phyloP scores from a whole-genome alignment of 2,888 invertebrate species.

The Dexiosoma caninum region DNA sequence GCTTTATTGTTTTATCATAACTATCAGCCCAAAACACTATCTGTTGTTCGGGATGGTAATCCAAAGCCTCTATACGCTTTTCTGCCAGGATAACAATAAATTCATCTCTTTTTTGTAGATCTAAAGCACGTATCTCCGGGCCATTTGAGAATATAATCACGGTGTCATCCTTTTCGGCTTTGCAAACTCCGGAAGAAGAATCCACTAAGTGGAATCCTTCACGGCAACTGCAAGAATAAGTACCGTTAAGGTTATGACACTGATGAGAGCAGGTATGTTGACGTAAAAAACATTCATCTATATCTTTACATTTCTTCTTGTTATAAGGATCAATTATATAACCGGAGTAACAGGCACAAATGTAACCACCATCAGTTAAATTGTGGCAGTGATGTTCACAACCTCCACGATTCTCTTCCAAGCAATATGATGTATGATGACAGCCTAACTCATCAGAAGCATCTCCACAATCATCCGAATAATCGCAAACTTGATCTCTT shows the following conservation, averaged over 20 bases:
- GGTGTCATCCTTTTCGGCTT: slow-evolving; percentile 83
- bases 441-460: slow-evolving; percentile 94
- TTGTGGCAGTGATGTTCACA: slow-evolving; percentile 95
- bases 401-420: slow-evolving; percentile 83
- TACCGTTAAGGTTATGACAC: slow-evolving; percentile 94
- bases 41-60: slow-evolving; percentile 89
- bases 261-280: slow-evolving; percentile 94
- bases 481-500: slow-evolving; percentile 89
- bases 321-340: slow-evolving; percentile 89
- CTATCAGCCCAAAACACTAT: slow-evolving; percentile 98
- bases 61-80: slow-evolving; percentile 93
- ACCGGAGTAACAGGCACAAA: slow-evolving; percentile 93
- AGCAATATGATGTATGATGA: slow-evolving; percentile 83
- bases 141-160: slow-evolving; percentile 88
- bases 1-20: slow-evolving; percentile 91
- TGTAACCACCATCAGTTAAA: slow-evolving; percentile 89
- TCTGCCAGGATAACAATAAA: slow-evolving; percentile 89
- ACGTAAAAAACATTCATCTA: slow-evolving; percentile 92
- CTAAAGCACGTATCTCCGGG: slow-evolving; percentile 89
- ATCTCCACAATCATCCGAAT: slow-evolving; percentile 94
- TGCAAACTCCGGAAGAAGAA: slow-evolving; percentile 89
- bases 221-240: slow-evolving; percentile 91
- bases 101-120: slow-evolving; percentile 83
- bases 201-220: slow-evolving; percentile 89
- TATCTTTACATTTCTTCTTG: slow-evolving; percentile 90